Evolutionary conservation across 2,888 invertebrate genomes (phyloP).

Genomic region (Rhyacophila evoluta): DNA sequence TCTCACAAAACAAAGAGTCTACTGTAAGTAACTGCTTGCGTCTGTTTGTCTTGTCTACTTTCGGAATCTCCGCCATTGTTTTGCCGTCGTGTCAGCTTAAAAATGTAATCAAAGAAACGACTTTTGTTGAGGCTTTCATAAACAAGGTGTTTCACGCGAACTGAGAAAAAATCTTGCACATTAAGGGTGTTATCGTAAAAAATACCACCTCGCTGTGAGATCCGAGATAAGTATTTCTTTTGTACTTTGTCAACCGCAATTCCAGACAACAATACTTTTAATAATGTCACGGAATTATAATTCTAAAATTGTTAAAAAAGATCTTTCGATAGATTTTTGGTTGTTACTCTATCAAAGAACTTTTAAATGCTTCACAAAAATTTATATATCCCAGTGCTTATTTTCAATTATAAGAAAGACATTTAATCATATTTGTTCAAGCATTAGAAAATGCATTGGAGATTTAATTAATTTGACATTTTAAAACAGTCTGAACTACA

Average conservation of each 20-base stretch:
- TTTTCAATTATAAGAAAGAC: too few relatives aligned
- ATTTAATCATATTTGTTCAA: too few relatives aligned
- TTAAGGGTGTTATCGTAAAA: neutral
- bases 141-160: conserved; percentile 9
- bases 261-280: too few relatives aligned
- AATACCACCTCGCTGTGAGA: conserved; percentile 3
- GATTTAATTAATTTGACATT: too few relatives aligned
- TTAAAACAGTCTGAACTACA: too few relatives aligned
- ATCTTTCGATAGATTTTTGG: too few relatives aligned
- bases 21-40: conserved; percentile 13
- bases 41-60: conserved; percentile 24
- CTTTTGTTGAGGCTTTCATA: conserved; percentile 14
- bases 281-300: too few relatives aligned
- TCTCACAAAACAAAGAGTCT: conserved; percentile 19
- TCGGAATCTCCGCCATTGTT: conserved; percentile 13
- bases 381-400: too few relatives aligned
- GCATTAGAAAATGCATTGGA: too few relatives aligned
- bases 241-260: neutral
- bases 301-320: too few relatives aligned
- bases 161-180: conserved; percentile 10
- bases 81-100: conserved; percentile 22
- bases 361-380: too few relatives aligned
- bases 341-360: too few relatives aligned
- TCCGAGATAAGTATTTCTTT: neutral
- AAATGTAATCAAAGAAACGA: conserved; percentile 24